Base-by-base conservation (phyloP, 2,797 vertebrate genomes). In the Neomorphus geoffroyi region DNA sequence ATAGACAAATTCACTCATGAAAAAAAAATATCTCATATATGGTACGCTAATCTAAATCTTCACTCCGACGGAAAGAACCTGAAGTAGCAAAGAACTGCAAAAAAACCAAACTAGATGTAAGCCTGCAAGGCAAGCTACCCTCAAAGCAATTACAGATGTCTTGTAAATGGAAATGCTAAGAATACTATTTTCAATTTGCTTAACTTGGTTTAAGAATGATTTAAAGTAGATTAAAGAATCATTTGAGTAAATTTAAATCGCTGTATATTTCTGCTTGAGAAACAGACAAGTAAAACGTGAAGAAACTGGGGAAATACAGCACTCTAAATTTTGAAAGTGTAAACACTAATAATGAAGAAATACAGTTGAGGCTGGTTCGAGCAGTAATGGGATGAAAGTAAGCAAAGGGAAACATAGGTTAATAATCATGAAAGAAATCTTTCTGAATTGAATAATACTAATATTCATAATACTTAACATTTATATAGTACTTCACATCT, bases 391-490 rank as follows among this genome's bases (percentile, higher is more conserved):
- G 79, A 94, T 92, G 19, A 94, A 96, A 96, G 48, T 12, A 87
- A 80, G 67, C 71, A 91, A 61, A 65, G 71, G 79, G 53, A 95
- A 94, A 95, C 86, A 41, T 85, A 86, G 71, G 88, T 45, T 92
- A 69, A 96, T 94, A 95, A 94, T 87, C 81, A 89, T 94, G 75
- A 93, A 94, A 74, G 37, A 94, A 93, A 92, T 92, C 80, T 82
- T 87, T 91, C 93, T 82, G 41, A 92, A 90, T 70, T 84, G 74
- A 90, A 92, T 87, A 93, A 78, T 50, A 87, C 60, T 27, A 95
- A 95, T 92, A 93, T 91, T 94, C 92, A 80, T 91, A 93, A 72
- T 57, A 91, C 79, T 93, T 95, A 94, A 89, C 81, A 95, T 96
- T 96, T 91, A 92, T 95, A 91, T 75, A 93, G 89, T 74, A 94